These are phyloP conservation scores for Toxonevra muliebris DNA, from an alignment of 2,888 invertebrate genomes.

Conservation along the genomic window DNA sequence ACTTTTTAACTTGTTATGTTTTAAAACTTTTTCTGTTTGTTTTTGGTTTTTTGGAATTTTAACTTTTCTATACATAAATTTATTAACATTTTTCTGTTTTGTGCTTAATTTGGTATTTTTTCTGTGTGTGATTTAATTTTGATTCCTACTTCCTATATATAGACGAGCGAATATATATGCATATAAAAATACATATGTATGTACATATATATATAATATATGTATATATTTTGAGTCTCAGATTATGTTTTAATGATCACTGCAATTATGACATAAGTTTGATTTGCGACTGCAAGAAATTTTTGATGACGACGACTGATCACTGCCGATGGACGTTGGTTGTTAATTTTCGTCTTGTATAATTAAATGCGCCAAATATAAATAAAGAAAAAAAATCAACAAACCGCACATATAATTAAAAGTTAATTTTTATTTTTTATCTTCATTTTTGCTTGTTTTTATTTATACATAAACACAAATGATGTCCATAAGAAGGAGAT, in stretches of 20 bases:
- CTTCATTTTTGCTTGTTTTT: not conserved
- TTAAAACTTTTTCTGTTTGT: no score
- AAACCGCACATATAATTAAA: not conserved
- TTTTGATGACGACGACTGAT: not conserved
- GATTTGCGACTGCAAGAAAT: not conserved
- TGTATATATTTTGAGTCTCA: no score
- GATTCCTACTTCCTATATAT: not conserved
- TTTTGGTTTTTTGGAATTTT: no score
- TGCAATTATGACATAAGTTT: no score
- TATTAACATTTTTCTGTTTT: not conserved
- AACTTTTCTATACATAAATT: no score
- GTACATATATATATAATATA: not conserved
- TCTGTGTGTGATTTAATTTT: not conserved
- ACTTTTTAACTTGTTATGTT: not conserved
- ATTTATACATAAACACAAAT: no score
- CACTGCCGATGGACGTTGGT: not conserved
- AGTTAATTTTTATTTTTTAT: not conserved
- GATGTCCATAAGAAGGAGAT: no score
- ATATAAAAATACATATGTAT: not conserved
- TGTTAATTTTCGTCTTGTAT: not conserved
- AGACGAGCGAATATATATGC: not conserved
- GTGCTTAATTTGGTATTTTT: not conserved
- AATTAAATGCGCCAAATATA: conserved; percentile 1
- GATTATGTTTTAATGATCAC: no score
- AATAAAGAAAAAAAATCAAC: no score